Evolutionary conservation across 2,113 vertebrate species (phyloP).

Genomic region (Odontophorus gujanensis): DNA sequence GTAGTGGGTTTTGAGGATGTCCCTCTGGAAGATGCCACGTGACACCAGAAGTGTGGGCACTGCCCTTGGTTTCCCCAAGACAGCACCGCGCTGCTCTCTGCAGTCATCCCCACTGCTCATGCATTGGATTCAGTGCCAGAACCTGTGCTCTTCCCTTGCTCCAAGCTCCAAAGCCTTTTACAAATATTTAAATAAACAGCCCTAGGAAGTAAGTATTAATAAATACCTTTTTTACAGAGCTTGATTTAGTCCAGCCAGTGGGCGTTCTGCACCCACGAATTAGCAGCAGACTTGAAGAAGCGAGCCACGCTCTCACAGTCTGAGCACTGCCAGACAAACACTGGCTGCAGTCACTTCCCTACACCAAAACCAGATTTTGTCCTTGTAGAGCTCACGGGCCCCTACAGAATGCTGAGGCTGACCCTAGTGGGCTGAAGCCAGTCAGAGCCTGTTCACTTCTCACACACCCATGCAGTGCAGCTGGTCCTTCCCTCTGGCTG

Average conservation of each 20-base stretch:
- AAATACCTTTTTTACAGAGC: constrained; percentile 72
- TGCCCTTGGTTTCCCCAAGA: constrained; percentile 49
- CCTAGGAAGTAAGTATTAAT: constrained; percentile 69
- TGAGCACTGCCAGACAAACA: constrained; percentile 53
- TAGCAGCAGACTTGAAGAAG: constrained; percentile 62
- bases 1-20: not conserved
- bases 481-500: not conserved
- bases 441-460: not conserved
- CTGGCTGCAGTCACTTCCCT: constrained; percentile 44
- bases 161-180: constrained; percentile 65
- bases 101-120: constrained; percentile 2
- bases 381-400: not conserved
- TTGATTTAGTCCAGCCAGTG: constrained; percentile 63
- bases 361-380: too few relatives aligned
- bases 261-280: constrained; percentile 64
- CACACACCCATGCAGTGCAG: not conserved
- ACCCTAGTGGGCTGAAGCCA: not conserved
- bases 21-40: not conserved
- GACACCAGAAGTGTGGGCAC: not conserved
- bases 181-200: constrained; percentile 69
- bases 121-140: constrained; percentile 61
- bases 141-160: constrained; percentile 33
- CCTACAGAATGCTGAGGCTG: not conserved
- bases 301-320: not conserved
- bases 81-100: constrained; percentile 31